Evolutionary conservation across 2,888 invertebrate genomes (phyloP).

Genomic region (Coelinius sp.): DNA sequence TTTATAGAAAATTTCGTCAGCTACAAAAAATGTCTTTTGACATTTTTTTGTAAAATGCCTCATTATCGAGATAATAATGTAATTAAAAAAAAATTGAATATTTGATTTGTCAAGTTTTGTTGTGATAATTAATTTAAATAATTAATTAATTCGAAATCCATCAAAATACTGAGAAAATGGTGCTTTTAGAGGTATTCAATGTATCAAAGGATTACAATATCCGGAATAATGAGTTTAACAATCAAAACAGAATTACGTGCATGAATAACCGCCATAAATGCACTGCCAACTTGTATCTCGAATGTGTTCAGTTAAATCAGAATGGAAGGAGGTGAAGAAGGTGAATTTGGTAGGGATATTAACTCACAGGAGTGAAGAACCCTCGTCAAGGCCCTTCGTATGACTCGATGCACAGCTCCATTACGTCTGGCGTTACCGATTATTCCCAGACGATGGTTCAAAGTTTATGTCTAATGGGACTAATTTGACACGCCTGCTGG

Average conservation of each 20-base stretch:
- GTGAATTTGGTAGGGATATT: not conserved
- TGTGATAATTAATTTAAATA: too few species aligned
- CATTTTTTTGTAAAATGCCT: too few species aligned
- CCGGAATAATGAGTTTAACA: not conserved
- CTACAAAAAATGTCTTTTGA: too few species aligned
- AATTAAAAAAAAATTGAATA: too few species aligned
- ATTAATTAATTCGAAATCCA: not conserved
- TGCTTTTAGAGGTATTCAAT: not conserved
- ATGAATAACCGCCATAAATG: not conserved
- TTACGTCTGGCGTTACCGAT: constrained; percentile 36
- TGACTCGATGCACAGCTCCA: constrained; percentile 33
- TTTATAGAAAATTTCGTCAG: too few species aligned
- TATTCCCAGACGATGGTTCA: constrained; percentile 39
- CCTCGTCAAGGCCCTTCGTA: constrained; percentile 37
- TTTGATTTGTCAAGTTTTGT: too few species aligned
- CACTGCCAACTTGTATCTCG: not conserved
- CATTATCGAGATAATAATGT: too few species aligned
- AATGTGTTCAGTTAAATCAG: constrained; percentile 33
- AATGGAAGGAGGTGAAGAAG: not conserved
- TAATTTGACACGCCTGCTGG: constrained; percentile 55
- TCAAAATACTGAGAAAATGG: not conserved
- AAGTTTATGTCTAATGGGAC: constrained; percentile 60
- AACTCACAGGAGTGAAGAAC: constrained; percentile 18
- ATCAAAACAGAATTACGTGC: not conserved
- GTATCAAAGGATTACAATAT: not conserved